Evolutionary conservation across 2,113 vertebrate genomes (phyloP).

Genomic region (Pachypanchax playfairii): DNA sequence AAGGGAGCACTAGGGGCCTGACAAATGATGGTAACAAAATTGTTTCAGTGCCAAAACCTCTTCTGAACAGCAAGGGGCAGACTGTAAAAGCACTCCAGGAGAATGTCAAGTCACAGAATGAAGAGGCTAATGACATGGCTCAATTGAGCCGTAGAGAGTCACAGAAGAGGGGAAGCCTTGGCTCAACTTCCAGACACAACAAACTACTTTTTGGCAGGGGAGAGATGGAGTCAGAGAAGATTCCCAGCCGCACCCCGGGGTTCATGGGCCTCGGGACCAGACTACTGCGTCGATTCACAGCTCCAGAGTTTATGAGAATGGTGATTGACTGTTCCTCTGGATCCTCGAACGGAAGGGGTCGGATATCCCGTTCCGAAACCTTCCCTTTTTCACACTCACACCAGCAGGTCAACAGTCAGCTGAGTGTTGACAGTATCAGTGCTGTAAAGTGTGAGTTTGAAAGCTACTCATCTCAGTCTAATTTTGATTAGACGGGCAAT

Average conservation of each 20-base stretch:
- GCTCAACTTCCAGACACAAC: constrained; percentile 56
- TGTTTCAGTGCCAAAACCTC: constrained; percentile 44
- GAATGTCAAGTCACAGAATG: constrained; percentile 34
- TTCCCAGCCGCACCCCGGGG: constrained; percentile 49
- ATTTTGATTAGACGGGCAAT: constrained; percentile 49
- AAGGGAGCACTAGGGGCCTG: constrained; percentile 52
- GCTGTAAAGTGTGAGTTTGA: constrained; percentile 83
- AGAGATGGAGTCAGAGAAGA: constrained; percentile 66
- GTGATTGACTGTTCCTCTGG: constrained; percentile 72
- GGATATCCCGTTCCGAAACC: constrained; percentile 81
- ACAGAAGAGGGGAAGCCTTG: constrained; percentile 69
- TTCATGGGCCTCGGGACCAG: constrained; percentile 75
- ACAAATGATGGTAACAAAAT: constrained; percentile 61
- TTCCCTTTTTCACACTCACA: constrained; percentile 78
- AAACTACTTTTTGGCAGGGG: constrained; percentile 71
- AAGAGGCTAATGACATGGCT: constrained; percentile 40
- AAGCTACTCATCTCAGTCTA: constrained; percentile 62
- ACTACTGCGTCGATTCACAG: constrained; percentile 80
- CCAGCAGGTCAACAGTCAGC: constrained; percentile 80
- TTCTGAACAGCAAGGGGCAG: constrained; percentile 54
- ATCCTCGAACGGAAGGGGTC: constrained; percentile 61
- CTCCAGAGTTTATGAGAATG: constrained; percentile 82
- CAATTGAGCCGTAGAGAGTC: constrained; percentile 52
- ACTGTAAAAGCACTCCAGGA: constrained; percentile 44
- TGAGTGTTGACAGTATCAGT: constrained; percentile 81